Evolutionary conservation across 2,797 vertebrate genomes (phyloP).

Genomic region (Sebastes aleutianus): DNA sequence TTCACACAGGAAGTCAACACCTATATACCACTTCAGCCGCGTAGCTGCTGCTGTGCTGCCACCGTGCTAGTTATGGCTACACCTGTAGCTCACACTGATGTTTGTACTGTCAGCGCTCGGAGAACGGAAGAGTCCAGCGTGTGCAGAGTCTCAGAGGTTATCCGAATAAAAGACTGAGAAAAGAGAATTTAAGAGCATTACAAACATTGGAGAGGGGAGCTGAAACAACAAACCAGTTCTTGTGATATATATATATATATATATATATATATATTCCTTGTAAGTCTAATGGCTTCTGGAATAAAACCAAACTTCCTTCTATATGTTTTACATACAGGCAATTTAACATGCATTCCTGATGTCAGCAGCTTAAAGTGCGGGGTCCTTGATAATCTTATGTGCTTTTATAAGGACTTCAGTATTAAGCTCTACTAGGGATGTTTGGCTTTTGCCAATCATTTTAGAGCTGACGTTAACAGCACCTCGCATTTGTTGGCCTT

Average conservation of each 20-base stretch:
- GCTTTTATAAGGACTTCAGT: background rate
- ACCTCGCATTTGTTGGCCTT: slow-evolving; percentile 42
- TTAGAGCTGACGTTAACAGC: background rate
- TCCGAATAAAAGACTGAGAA: background rate
- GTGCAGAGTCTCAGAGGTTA: background rate
- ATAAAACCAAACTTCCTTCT: background rate
- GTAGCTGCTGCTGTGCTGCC: background rate
- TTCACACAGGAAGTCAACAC: slow-evolving; percentile 30
- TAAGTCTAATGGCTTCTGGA: background rate
- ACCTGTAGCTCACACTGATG: background rate
- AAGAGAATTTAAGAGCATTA: background rate
- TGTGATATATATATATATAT: background rate
- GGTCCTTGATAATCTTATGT: background rate
- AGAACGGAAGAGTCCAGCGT: background rate
- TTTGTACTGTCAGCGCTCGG: background rate
- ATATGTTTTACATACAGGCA: no score
- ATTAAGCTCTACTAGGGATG: background rate
- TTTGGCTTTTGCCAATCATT: background rate
- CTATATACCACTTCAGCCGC: slow-evolving; percentile 4
- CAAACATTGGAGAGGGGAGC: background rate
- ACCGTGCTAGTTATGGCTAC: background rate
- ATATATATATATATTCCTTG: background rate
- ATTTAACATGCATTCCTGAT: no score
- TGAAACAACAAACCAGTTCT: background rate
- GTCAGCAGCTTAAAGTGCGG: background rate